phyloP scores from a whole-genome alignment of 1,140 invertebrate species.

The Ceratoteleas bidentatus region DNA sequence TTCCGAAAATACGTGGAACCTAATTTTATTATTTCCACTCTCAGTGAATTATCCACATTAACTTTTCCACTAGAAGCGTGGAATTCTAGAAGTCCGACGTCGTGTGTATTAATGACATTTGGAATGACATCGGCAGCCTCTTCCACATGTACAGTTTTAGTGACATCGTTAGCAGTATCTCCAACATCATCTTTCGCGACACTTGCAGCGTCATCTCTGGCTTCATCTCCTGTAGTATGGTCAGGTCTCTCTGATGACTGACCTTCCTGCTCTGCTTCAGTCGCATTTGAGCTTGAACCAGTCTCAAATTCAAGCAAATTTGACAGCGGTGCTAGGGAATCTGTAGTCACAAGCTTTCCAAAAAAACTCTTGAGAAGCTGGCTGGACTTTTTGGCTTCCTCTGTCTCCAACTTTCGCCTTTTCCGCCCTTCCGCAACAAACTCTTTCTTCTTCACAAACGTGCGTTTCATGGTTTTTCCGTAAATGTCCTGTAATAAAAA shows the following conservation, averaged over 20 bases:
- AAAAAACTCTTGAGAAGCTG: neutral
- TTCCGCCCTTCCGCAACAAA: neutral
- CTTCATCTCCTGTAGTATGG: too few relatives aligned
- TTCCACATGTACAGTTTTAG: neutral
- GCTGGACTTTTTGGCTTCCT: slow-evolving; percentile 6
- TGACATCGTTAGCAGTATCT: neutral
- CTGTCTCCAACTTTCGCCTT: neutral
- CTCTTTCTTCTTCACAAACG: too few relatives aligned
- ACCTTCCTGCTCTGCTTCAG: too few relatives aligned
- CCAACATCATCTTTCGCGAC: neutral
- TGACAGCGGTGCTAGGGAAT: too few relatives aligned
- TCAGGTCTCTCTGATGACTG: too few relatives aligned
- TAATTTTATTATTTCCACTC: slow-evolving; percentile 19
- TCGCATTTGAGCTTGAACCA: neutral
- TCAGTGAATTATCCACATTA: slow-evolving; percentile 2
- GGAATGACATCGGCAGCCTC: neutral
- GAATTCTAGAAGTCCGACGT: neutral
- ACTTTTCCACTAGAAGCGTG: neutral
- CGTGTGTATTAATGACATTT: neutral
- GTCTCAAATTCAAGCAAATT: neutral
- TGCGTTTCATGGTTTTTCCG: too few relatives aligned
- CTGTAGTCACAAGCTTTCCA: neutral
- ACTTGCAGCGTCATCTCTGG: too few relatives aligned
- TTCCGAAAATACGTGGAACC: slow-evolving; percentile 27
- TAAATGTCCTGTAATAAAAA: too few relatives aligned